Evolutionary conservation across 2,113 vertebrate species (phyloP), one percentile per base, ranked within the genome.

Genomic region (Lethenteron camtschaticum): DNA sequence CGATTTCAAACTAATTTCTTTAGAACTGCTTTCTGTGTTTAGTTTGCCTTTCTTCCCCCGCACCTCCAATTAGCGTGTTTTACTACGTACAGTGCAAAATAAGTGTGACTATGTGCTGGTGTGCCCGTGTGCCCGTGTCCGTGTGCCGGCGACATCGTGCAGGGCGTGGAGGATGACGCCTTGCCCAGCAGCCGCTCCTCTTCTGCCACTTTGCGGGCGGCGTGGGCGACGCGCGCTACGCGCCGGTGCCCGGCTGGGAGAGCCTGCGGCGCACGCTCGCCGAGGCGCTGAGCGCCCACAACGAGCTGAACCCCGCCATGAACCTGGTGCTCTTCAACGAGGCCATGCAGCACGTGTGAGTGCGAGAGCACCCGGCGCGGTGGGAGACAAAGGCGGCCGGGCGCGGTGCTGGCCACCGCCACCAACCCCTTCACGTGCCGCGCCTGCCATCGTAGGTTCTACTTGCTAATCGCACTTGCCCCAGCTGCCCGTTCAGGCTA

Each of bases 271-370:
- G 69, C 2, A 69, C 79, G 70, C 79, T 86, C 14, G 77, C 68
- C 3, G 84, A 88, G 56, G 73, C 80, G 1, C 74, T 88, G 56
- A 80, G 82, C 70, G 81, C 72, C 74, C 86, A 81, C 79, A 85
- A 82, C 69, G 82, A 86, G 13, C 76, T 84, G 4, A 76, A 80
- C 75, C 80, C 80, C 55, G 74, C 81, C 69, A 76, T 85, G 84
- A 81, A 78, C 75, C 77, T 85, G 4, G 79, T 81, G 58, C 74
- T 87, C n/a, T 86, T 85, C 78, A 82, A 88, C 74, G 80, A 82
- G 56, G 83, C 82, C 68, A 78, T 83, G 78, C 79, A 85, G 68
- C 82, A 84, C 14, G 77, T 87, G 83, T 85, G 77, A 81, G 83
- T 82, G 41, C 55, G 68, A 56, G 41, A 66, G 41, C 41, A 41